A percentile compares a stretch with the other conserved stretches of the same genome.
These are phyloP conservation scores for Procavia capensis DNA, from an alignment of 2,113 vertebrate genomes.

Conservation along the genomic window DNA sequence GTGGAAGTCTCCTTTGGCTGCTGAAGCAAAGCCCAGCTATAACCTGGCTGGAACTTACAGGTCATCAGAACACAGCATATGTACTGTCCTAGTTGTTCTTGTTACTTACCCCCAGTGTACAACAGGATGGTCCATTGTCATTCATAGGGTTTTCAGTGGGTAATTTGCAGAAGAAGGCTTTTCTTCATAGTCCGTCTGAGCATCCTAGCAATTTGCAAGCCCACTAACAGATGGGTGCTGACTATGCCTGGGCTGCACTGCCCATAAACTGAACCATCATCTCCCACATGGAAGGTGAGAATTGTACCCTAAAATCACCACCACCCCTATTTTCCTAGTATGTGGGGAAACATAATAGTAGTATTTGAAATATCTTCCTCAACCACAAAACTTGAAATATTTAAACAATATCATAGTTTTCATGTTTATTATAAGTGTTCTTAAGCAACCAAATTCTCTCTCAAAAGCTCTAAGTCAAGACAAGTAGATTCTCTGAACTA, in stretches of 20 bases:
- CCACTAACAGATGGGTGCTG: neutral
- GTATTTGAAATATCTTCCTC: neutral
- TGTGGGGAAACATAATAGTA: neutral
- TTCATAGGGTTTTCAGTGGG: neutral
- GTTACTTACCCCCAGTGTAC: neutral
- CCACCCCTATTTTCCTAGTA: neutral
- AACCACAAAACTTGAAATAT: neutral
- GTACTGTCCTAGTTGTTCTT: neutral
- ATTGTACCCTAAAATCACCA: no score
- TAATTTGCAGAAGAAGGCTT: neutral
- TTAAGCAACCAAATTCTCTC: conserved; percentile 1
- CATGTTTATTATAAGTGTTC: neutral
- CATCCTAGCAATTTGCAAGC: neutral
- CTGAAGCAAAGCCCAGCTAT: neutral
- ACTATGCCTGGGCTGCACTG: no score
- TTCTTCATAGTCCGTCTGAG: neutral
- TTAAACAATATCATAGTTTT: neutral
- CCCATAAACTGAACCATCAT: no score
- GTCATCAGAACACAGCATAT: neutral
- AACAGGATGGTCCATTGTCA: neutral
- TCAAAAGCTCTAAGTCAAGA: neutral
- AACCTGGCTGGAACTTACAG: neutral
- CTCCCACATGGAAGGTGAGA: no score
- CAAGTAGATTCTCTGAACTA: conserved; percentile 16
- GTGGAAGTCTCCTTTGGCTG: neutral